Evolutionary conservation across 2,113 vertebrate species (phyloP).

Genomic region (Silurus asotus): DNA sequence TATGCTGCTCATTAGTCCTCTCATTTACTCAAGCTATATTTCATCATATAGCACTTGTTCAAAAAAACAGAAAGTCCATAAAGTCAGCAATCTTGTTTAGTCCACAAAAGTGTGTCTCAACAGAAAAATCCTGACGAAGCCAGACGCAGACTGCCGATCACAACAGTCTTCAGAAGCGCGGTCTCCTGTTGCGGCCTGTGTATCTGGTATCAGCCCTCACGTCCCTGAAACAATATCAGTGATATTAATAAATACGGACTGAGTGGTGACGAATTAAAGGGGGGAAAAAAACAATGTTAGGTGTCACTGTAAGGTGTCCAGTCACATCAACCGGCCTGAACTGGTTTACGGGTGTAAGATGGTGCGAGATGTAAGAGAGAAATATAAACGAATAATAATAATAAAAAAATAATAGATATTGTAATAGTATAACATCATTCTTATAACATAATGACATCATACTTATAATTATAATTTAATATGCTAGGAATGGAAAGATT

Average conservation of each 20-base stretch:
- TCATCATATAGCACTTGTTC: neutral
- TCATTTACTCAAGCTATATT: neutral
- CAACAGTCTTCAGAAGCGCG: slow-evolving; percentile 73
- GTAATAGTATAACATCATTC: no score
- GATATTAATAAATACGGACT: slow-evolving; percentile 13
- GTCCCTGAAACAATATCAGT: slow-evolving; percentile 70
- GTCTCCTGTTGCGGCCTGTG: slow-evolving; percentile 85
- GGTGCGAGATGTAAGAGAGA: no score
- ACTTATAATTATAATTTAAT: no score
- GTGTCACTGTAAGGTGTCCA: neutral
- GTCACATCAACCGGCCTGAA: neutral
- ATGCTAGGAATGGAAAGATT: no score
- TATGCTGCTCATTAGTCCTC: neutral
- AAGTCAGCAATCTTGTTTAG: neutral
- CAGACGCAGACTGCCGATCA: slow-evolving; percentile 9
- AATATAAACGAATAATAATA: no score
- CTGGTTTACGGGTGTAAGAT: no score
- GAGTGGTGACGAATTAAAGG: neutral
- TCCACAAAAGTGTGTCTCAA: neutral
- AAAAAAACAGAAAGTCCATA: neutral
- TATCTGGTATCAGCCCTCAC: slow-evolving; percentile 90
- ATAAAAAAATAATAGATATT: no score
- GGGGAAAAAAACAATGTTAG: neutral
- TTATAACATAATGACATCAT: no score
- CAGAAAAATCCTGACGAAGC: neutral